Conservation (phyloP, 2,797 vertebrate genomes). For the Triplophysa bombifrons region DNA sequence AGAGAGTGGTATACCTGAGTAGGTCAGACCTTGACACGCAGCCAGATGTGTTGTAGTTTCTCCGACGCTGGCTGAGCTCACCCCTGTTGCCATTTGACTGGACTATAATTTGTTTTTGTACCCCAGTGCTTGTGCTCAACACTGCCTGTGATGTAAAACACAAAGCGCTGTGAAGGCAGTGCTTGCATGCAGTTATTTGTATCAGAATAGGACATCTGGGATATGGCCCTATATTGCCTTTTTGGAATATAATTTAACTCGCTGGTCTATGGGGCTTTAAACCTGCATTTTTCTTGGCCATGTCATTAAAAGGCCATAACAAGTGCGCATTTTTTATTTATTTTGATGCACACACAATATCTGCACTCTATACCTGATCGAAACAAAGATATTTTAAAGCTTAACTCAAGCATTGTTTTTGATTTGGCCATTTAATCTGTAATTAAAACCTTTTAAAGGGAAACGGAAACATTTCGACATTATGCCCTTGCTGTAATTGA, state of each 20-base stretch:
- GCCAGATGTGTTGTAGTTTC: conserved; percentile 52
- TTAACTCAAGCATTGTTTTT: conserved; percentile 35
- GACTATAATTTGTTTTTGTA: conserved; percentile 73
- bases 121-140: conserved; percentile 67
- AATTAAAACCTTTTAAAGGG: conserved; percentile 46
- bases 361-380: conserved; percentile 6
- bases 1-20: conserved; percentile 36
- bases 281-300: conserved; percentile 68
- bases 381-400: conserved; percentile 33
- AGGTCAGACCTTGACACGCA: conserved; percentile 53
- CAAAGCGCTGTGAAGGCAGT: conserved; percentile 65
- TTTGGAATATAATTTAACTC: conserved; percentile 74
- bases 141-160: conserved; percentile 70
- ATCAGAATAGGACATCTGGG: conserved; percentile 68
- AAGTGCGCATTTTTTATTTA: conserved; percentile 60
- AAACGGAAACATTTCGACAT: conserved; percentile 40
- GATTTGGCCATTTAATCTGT: conserved; percentile 46
- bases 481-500: conserved; percentile 39
- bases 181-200: conserved; percentile 71
- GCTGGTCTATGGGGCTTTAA: conserved; percentile 68
- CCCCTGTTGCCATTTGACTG: conserved; percentile 67
- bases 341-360: conserved; percentile 5
- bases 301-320: conserved; percentile 62
- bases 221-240: conserved; percentile 81
- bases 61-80: conserved; percentile 31